Base-by-base conservation (phyloP, 2,888 invertebrate species). In the Caenorhabditis afra region DNA sequence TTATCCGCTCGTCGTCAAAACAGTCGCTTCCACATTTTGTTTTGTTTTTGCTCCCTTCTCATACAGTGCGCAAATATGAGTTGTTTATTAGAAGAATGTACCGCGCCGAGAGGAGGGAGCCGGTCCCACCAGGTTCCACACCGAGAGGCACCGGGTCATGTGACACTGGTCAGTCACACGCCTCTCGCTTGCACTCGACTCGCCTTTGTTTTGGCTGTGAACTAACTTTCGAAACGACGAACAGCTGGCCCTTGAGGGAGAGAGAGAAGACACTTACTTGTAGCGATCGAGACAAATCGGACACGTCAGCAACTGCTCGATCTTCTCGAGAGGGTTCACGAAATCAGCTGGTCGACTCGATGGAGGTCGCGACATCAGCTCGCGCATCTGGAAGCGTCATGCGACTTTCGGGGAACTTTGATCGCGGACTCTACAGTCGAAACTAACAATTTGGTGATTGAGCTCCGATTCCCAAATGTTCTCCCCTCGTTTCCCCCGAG, bases 221-320 rank as follows among this genome's bases (percentile, higher is more conserved):
- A 16, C 52, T 55, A 35, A 20, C 53, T 35, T 57, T 47, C 23
- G 44, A 47, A 74, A 65, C 73, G n/a, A n/a, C n/a, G 65, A 74
- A 74, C 73, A 74, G 65, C 64, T 74, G 73, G 57, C 29, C 29
- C 29, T 61, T 58, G 49, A 50, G 59, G n/a, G 29, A 23, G 41
- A 41, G 41, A 11, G 41, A 41, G 22, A 22, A 61, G 45, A 71
- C 20, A 81, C 83, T 70, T 79, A 87, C 88, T 87, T 89, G 84
- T 95, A 99, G 90, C 98, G 94, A 92, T 99, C 98, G 91, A 98
- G 92, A 91, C 99, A 99, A 91, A 99, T 96, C 91, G 97, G 95
- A 93, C 99, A 99, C 87, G 96, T 97, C 91, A 99, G 93, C 91
- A 99, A 93, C 92, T 97, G 96, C 92, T 98, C 97, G 71, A 92